A percentile compares a stretch with the other conserved stretches of the same genome.
Conservation (phyloP, 1,140 invertebrate species). For the Zaprionus camerounensis region DNA sequence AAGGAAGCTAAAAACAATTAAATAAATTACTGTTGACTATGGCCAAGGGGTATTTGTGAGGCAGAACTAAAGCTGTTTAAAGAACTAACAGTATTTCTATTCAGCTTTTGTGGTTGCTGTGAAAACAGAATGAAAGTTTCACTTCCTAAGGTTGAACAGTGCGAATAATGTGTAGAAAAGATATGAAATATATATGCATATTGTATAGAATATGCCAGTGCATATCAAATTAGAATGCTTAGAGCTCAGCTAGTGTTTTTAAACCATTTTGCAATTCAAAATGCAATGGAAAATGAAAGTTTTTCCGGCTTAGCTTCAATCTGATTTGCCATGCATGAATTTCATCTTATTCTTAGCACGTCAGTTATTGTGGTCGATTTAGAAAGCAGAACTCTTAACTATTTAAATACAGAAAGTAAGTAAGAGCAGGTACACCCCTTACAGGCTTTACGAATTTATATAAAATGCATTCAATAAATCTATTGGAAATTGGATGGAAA, state of each 20-base stretch:
- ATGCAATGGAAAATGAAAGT: neutral
- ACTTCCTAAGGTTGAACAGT: too few species aligned
- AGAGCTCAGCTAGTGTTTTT: neutral
- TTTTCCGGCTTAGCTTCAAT: neutral
- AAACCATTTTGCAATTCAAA: neutral
- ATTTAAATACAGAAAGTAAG: neutral
- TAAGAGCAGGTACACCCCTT: neutral
- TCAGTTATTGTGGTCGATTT: neutral
- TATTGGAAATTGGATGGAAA: neutral
- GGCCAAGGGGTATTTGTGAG: neutral
- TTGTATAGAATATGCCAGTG: neutral
- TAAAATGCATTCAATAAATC: neutral
- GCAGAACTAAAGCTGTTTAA: neutral
- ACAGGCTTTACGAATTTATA: neutral
- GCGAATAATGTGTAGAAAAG: too few species aligned
- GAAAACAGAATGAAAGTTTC: too few species aligned
- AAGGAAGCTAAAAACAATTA: conserved; percentile 75
- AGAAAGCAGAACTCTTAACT: neutral
- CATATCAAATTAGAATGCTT: neutral
- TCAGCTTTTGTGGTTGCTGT: too few species aligned
- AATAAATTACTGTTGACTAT: conserved; percentile 63
- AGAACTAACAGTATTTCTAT: neutral
- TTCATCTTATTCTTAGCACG: neutral
- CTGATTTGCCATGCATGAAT: neutral
- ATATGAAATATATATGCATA: neutral